phyloP scores from a whole-genome alignment of 30 jellyfish, hydroid and myxozoan species.

The Aurelia coerulea region DNA sequence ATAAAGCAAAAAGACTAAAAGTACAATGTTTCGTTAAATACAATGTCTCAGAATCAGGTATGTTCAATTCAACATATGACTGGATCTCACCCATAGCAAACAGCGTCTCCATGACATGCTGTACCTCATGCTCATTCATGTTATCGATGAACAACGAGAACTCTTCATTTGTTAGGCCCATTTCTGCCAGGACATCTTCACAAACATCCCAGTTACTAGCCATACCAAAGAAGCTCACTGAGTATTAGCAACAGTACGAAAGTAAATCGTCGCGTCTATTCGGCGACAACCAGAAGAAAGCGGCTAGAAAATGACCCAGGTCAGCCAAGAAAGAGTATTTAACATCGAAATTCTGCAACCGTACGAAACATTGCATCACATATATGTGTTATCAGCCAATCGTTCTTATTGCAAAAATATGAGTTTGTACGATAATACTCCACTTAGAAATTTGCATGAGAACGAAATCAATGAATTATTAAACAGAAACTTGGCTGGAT shows the following conservation, averaged over 20 bases:
- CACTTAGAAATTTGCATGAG: slow-evolving; percentile 10
- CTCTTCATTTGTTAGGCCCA: slow-evolving; percentile 46
- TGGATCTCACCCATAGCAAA: slow-evolving; percentile 43
- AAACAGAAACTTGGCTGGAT: not conserved
- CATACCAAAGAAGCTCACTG: not conserved
- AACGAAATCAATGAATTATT: not conserved
- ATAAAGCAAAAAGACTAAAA: too few relatives aligned
- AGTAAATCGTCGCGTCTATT: too few relatives aligned
- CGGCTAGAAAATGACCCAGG: too few relatives aligned
- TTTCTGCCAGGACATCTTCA: slow-evolving; percentile 20
- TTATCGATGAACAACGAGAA: slow-evolving; percentile 39
- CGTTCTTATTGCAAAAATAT: slow-evolving; percentile 1
- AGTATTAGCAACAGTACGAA: too few relatives aligned
- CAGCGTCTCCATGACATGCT: slow-evolving; percentile 41
- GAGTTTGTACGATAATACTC: not conserved
- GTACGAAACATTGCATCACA: not conserved
- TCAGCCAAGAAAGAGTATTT: too few relatives aligned
- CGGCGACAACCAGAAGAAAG: too few relatives aligned
- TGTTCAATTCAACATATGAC: too few relatives aligned
- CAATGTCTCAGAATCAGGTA: too few relatives aligned
- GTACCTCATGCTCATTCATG: slow-evolving; percentile 59
- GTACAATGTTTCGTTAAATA: too few relatives aligned
- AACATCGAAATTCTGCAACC: too few relatives aligned
- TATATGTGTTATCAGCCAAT: not conserved
- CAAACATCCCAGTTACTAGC: slow-evolving; percentile 10